Conservation (phyloP, 2,113 vertebrate genomes). For the Sylvicapra grimmia region DNA sequence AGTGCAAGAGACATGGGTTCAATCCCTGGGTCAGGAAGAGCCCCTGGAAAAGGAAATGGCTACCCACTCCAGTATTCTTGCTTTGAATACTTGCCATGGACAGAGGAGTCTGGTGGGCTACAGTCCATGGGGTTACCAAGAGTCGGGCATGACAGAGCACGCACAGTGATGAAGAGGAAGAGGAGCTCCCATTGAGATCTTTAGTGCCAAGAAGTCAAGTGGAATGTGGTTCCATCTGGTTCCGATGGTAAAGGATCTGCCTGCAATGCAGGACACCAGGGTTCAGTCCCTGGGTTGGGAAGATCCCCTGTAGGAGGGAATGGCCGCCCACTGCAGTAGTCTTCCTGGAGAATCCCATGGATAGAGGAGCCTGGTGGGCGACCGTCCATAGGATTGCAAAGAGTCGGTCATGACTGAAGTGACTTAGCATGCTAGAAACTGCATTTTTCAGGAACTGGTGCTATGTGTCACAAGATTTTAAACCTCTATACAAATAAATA, state of each 20-base stretch:
- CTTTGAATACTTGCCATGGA: not conserved
- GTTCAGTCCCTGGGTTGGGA: not conserved
- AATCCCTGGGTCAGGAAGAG: not conserved
- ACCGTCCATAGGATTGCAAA: not conserved
- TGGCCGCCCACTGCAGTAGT: not conserved
- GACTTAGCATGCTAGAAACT: not conserved
- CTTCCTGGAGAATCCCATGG: not conserved
- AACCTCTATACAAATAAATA: not conserved
- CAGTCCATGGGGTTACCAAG: not conserved
- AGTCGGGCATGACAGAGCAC: accelerated
- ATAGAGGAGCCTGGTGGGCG: not conserved
- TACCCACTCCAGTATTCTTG: not conserved
- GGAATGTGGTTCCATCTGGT: not conserved
- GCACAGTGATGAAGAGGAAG: not conserved
- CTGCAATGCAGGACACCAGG: accelerated
- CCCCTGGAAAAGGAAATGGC: not conserved
- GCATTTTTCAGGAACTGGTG: not conserved
- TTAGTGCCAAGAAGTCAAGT: not conserved
- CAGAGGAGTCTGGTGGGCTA: not conserved
- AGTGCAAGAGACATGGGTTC: not conserved
- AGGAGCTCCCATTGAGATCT: not conserved
- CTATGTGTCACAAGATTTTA: not conserved
- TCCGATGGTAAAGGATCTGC: not conserved
- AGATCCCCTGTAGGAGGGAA: not conserved
- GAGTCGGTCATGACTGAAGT: not conserved